Conservation (phyloP, 2,113 vertebrate genomes). For the Indicator maculatus region DNA sequence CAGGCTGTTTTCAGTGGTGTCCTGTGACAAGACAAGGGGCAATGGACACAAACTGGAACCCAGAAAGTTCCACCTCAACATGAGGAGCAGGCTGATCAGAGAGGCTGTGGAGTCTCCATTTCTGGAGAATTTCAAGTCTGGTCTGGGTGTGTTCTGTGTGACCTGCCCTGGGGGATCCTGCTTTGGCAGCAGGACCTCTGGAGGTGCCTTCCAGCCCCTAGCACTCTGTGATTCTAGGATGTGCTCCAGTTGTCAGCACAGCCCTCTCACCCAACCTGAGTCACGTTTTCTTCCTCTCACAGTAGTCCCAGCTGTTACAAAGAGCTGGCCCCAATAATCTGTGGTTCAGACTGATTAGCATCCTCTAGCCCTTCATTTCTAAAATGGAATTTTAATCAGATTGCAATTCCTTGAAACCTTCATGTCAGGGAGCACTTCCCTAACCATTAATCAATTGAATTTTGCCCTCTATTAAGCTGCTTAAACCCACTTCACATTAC, state of each 20-base stretch:
- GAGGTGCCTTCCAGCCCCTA: no score
- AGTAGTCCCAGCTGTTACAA: conserved; percentile 55
- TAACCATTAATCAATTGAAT: conserved; percentile 70
- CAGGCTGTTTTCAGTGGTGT: no score
- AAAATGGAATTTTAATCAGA: conserved; percentile 74
- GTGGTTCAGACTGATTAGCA: conserved; percentile 70
- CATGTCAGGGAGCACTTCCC: conserved; percentile 34
- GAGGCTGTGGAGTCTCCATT: no score
- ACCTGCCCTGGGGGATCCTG: no score
- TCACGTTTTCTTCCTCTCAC: conserved; percentile 40
- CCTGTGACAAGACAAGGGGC: no score
- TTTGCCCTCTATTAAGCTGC: conserved; percentile 66
- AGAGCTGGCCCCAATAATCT: conserved; percentile 53
- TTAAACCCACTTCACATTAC: conserved; percentile 59
- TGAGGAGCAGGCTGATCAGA: no score
- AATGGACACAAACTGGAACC: no score
- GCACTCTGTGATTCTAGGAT: not conserved
- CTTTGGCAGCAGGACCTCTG: no score
- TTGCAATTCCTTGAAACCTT: conserved; percentile 66
- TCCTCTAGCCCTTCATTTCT: conserved; percentile 67
- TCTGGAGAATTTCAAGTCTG: no score
- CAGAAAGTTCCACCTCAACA: no score
- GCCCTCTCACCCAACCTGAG: not conserved
- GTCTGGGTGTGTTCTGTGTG: no score
- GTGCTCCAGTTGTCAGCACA: not conserved